These are phyloP conservation scores for sheep (Ovis aries) DNA, from an alignment of 2,113 vertebrate genomes.

Conservation along the genomic window DNA sequence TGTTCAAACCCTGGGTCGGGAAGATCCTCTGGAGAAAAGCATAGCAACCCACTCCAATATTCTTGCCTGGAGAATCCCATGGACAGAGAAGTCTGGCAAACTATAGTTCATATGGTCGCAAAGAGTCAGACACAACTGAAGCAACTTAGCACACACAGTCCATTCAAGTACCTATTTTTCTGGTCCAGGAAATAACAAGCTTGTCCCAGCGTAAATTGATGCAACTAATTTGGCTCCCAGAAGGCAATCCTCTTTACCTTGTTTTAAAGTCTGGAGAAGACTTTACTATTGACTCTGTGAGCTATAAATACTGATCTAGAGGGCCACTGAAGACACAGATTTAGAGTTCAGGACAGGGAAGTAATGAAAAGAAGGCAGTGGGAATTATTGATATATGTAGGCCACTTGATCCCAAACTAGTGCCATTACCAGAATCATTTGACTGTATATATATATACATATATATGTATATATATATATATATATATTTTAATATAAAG, in stretches of 20 bases:
- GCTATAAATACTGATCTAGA: neutral
- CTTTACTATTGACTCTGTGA: neutral
- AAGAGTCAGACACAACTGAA: neutral
- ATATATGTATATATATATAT: no score
- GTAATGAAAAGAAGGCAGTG: neutral
- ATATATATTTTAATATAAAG: neutral
- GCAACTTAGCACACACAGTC: neutral
- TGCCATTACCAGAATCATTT: neutral
- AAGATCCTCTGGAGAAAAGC: neutral
- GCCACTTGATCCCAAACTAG: neutral
- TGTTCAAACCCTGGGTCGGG: rapidly evolving
- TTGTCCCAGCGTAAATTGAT: neutral
- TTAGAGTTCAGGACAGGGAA: neutral
- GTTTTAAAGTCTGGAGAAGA: neutral
- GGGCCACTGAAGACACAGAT: neutral
- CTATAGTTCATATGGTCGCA: neutral
- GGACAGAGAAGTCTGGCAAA: neutral
- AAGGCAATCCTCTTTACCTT: neutral
- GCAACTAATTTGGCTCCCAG: neutral
- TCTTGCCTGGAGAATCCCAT: neutral
- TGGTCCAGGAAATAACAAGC: neutral
- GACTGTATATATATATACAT: neutral
- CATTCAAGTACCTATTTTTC: neutral
- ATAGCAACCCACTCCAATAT: neutral
- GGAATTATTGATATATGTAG: neutral